Evolutionary conservation across 2,113 vertebrate genomes (phyloP), one percentile per base, ranked within the genome.

Genomic region (Halcyon malimbica): DNA sequence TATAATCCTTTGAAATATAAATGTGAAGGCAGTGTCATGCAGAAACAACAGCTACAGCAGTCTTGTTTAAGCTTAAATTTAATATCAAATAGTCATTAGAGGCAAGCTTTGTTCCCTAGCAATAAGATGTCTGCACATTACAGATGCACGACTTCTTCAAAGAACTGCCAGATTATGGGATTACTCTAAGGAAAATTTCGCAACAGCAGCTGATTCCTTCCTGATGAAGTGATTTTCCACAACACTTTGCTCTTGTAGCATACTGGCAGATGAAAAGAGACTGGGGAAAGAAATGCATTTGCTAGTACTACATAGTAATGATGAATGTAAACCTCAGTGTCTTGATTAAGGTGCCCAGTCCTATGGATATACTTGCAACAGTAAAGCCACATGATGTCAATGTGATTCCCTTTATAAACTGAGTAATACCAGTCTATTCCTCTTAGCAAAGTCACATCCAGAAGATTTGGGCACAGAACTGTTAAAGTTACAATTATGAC

Each of bases 161-260:
- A 94, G 85, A 90, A 48, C 59, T 93, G 90, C 89, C 87, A 86
- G 76, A 89, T 69, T 88, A 85, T 20, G 56, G 74, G 84, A 78
- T 83, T 82, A 82, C 73, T 94, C 83, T 65, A 76, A 94, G 94
- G 89, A 95, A 97, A 93, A 82, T 93, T 95, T 96, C 10, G 10
- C 91, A 95, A 94, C 3, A 16, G 51, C 8, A 2, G 87, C 78
- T 93, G 92, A 95, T 94, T 96, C 91, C 81, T 95, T 94, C 83
- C 94, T 25, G 77, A 79, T 96, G 89, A 94, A 95, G 92, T 79
- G 95, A 91, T 96, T 96, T 97, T 94, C 95, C 95, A 94, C 77
- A 87, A 82, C 87, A 63, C 41, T 96, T 85, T 31, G n/a, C 89
- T 93, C 79, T 78, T 90, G 57, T 16, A 81, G 78, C 59, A 16